A percentile compares a stretch with the other conserved stretches of the same genome.
phyloP scores from a whole-genome alignment of 2,797 vertebrate species.

The Pipistrellus pipistrellus region DNA sequence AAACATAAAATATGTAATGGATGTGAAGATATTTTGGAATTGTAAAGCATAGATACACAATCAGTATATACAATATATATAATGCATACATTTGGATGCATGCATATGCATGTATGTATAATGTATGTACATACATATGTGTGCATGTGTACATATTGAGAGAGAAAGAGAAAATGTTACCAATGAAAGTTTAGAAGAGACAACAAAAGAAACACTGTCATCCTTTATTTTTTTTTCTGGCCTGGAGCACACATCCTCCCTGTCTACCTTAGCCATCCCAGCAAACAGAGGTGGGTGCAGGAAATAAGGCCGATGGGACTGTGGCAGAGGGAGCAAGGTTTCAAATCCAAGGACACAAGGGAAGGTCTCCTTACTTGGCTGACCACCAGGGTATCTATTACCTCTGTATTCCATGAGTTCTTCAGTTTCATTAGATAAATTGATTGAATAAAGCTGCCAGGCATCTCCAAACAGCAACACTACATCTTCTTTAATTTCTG shows the following conservation, averaged over 20 bases:
- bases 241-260: neutral
- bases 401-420: neutral
- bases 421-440: neutral
- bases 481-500: neutral
- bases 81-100: neutral
- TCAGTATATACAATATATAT: no score
- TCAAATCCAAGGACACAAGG: neutral
- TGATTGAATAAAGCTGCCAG: neutral
- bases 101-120: accelerated
- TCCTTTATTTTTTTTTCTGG: neutral
- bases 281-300: neutral
- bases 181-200: neutral
- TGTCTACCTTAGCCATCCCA: neutral
- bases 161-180: neutral
- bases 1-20: neutral
- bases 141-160: accelerated
- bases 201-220: neutral
- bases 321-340: neutral
- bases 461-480: neutral
- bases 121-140: no score
- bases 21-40: neutral
- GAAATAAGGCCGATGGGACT: neutral
- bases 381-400: neutral
- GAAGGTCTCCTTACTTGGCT: conserved; percentile 17
- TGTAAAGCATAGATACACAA: neutral